Conservation (phyloP, 2,113 vertebrate genomes). For the Sinosuthora webbiana region DNA sequence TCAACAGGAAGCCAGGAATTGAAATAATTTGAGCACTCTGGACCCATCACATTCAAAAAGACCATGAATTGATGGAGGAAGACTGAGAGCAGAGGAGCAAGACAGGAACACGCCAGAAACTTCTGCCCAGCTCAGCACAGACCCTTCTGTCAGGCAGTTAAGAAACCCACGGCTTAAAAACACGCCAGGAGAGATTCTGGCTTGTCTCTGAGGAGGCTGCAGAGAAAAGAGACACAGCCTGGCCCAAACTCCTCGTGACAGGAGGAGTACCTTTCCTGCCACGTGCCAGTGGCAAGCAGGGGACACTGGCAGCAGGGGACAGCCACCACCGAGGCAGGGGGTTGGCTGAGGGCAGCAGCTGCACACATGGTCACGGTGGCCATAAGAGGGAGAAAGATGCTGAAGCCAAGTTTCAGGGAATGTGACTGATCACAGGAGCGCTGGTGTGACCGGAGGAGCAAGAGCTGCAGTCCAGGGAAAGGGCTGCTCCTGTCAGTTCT, state of each 20-base stretch:
- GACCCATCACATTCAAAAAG: not conserved
- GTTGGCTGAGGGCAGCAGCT: not conserved
- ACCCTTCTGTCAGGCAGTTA: not conserved
- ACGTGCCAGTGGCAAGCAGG: not conserved
- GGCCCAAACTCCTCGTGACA: not conserved
- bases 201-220: not conserved
- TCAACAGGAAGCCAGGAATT: slow-evolving; percentile 15
- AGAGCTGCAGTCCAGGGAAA: not conserved
- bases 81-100: not conserved
- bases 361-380: not conserved
- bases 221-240: not conserved
- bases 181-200: not conserved
- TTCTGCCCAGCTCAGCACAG: not conserved
- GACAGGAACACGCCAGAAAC: not conserved
- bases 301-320: not conserved
- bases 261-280: not conserved
- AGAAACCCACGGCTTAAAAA: not conserved
- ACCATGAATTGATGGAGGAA: not conserved
- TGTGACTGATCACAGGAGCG: not conserved
- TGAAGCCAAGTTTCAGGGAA: not conserved
- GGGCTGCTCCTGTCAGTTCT: not conserved
- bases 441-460: not conserved
- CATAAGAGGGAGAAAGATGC: slow-evolving; percentile 41
- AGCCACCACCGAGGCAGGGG: not conserved
- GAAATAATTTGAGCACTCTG: not conserved